Evolutionary conservation across 2,888 invertebrate genomes (phyloP).

Genomic region (Ptychoptera contaminata): DNA sequence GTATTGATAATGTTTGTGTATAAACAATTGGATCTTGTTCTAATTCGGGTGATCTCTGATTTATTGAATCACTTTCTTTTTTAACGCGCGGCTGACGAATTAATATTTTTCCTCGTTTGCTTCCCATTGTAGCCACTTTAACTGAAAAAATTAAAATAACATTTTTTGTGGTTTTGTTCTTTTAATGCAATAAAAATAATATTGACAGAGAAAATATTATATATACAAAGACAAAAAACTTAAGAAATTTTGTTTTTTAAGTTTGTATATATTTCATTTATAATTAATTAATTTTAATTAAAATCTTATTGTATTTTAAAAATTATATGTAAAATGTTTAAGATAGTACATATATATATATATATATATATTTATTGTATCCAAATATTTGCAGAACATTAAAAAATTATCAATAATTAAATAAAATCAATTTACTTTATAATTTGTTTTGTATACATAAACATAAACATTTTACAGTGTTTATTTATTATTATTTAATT

Average conservation of each 20-base stretch:
- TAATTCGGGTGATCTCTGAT: constrained; percentile 18
- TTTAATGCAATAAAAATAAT: not conserved
- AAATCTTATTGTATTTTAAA: too few species aligned
- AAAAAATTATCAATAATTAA: too few species aligned
- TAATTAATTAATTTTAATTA: too few species aligned
- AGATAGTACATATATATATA: too few species aligned
- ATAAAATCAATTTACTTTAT: not conserved
- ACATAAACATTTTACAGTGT: constrained; percentile 1
- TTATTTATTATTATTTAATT: constrained; percentile 1
- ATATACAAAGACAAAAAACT: not conserved
- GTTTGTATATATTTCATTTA: too few species aligned
- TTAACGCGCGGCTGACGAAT: constrained; percentile 52
- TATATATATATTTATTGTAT: too few species aligned
- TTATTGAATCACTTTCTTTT: constrained; percentile 38
- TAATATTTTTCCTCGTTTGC: constrained; percentile 44
- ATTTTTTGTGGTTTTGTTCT: too few species aligned
- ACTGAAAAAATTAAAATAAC: constrained; percentile 2
- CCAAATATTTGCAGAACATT: too few species aligned
- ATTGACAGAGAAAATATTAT: not conserved
- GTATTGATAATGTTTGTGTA: constrained; percentile 15
- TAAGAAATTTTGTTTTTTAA: too few species aligned
- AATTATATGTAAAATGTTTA: too few species aligned
- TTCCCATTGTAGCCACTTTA: constrained; percentile 29
- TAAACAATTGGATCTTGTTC: constrained; percentile 22
- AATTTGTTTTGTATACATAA: constrained; percentile 2